These are phyloP conservation scores for Peromyscus californicus DNA, from an alignment of 2,113 vertebrate species.

Conservation along the genomic window DNA sequence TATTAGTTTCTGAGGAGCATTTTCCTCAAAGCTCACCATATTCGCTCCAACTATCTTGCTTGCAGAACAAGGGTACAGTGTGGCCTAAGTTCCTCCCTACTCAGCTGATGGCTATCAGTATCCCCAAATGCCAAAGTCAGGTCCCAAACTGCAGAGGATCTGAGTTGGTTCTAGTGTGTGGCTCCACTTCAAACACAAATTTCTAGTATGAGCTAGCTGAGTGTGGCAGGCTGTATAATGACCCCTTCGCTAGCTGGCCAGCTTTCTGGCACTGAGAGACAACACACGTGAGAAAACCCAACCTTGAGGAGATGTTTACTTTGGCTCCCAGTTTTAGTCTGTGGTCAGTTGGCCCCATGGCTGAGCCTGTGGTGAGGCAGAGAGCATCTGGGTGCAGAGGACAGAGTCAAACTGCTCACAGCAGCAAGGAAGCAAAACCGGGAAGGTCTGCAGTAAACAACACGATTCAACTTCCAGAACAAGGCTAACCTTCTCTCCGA, in stretches of 20 bases:
- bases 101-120: neutral
- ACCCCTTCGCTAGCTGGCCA: neutral
- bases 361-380: neutral
- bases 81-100: neutral
- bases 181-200: neutral
- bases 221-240: neutral
- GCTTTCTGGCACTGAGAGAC: neutral
- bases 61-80: too few species aligned
- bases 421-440: neutral
- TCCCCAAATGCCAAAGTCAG: neutral
- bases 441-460: accelerated
- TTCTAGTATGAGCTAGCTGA: neutral
- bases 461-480: neutral
- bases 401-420: neutral
- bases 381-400: neutral
- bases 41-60: neutral
- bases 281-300: neutral
- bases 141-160: neutral
- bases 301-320: neutral
- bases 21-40: neutral
- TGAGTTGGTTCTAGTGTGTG: neutral
- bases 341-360: neutral
- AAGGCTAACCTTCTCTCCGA: neutral
- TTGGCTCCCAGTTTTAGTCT: neutral
- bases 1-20: neutral